Evolutionary conservation across 2,797 vertebrate species (phyloP).

Genomic region (Paguma larvata): DNA sequence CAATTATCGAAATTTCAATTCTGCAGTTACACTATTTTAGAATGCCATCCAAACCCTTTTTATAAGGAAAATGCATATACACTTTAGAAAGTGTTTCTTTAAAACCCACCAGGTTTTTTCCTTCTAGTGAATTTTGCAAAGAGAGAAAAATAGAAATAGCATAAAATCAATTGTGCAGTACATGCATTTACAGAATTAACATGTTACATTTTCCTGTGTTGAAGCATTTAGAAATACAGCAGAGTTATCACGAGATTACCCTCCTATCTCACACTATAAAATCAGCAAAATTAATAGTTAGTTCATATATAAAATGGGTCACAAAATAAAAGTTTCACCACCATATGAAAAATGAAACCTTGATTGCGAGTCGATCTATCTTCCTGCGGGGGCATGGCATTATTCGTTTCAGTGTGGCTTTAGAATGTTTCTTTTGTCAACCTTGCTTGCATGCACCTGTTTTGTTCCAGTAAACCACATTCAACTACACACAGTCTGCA

Average conservation of each 20-base stretch:
- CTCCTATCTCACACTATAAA: not conserved
- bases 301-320: not conserved
- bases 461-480: not conserved
- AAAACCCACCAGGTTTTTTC: not conserved
- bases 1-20: not conserved
- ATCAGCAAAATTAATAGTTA: not conserved
- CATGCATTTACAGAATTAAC: not conserved
- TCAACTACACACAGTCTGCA: not conserved
- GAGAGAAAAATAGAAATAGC: not conserved
- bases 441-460: not conserved
- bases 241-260: not conserved
- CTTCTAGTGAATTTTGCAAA: not conserved
- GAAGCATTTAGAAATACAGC: not conserved
- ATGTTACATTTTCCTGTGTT: not conserved
- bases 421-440: not conserved
- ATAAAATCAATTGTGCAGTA: not conserved
- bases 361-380: not conserved
- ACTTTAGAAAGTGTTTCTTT: not conserved
- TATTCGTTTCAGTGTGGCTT: not conserved
- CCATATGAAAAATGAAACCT: not conserved
- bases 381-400: not conserved
- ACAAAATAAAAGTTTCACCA: not conserved
- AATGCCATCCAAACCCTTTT: not conserved
- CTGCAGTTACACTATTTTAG: not conserved
- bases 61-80: not conserved